These are phyloP conservation scores for Trichomycterus rosablanca DNA, from an alignment of 2,113 vertebrate genomes.

Conservation along the genomic window DNA sequence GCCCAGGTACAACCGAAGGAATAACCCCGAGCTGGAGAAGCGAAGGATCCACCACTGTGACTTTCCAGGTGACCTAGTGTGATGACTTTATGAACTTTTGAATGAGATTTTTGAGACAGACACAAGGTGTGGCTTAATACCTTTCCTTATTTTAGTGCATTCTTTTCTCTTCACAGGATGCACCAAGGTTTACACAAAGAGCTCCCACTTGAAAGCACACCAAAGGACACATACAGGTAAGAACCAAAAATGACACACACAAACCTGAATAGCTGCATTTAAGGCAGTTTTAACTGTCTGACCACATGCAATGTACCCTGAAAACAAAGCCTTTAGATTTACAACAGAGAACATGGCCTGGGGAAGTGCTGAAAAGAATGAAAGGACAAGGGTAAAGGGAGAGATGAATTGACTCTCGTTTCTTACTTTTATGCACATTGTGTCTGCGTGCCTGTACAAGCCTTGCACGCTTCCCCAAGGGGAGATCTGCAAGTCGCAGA, in stretches of 20 bases:
- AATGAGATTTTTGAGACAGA: neutral
- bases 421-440: conserved; percentile 60
- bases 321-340: conserved; percentile 31
- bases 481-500: conserved; percentile 42
- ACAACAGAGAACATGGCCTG: conserved; percentile 31
- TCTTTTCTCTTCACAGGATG: conserved; percentile 68
- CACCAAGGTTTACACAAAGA: conserved; percentile 91
- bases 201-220: conserved; percentile 89
- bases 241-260: conserved; percentile 32
- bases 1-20: conserved; percentile 82
- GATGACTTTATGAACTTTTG: neutral
- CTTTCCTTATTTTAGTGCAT: conserved; percentile 1
- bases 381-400: conserved; percentile 41
- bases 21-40: conserved; percentile 90
- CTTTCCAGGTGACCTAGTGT: conserved; percentile 67
- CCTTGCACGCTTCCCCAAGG: conserved; percentile 48
- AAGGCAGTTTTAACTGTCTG: conserved; percentile 32
- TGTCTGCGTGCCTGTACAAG: conserved; percentile 61
- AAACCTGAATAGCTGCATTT: conserved; percentile 21
- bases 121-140: conserved; percentile 15
- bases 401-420: conserved; percentile 42
- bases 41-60: conserved; percentile 86
- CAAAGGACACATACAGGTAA: conserved; percentile 90
- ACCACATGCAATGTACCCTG: conserved; percentile 34
- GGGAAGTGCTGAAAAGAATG: conserved; percentile 31